Conservation (phyloP, 2,888 invertebrate species). For the Abrostola triplasia region DNA sequence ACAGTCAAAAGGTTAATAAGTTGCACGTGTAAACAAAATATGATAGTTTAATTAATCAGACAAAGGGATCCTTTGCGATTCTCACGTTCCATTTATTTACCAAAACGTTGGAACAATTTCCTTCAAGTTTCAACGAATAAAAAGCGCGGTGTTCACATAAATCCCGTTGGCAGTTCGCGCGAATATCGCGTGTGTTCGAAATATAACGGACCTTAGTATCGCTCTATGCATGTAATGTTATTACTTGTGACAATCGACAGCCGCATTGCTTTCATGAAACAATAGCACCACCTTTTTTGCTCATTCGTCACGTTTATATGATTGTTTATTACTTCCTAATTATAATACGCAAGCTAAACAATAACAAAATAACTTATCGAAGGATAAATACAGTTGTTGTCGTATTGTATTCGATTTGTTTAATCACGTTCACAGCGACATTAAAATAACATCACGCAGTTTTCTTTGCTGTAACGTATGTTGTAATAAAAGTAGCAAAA, state of each 20-base stretch:
- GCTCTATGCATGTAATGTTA: slow-evolving; percentile 52
- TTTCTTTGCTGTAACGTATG: slow-evolving; percentile 49
- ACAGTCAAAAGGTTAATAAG: slow-evolving; percentile 50
- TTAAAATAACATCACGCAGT: slow-evolving; percentile 53
- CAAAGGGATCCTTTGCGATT: slow-evolving; percentile 25
- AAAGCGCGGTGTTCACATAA: slow-evolving; percentile 43
- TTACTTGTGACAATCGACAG: slow-evolving; percentile 45
- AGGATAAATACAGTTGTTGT: slow-evolving; percentile 40
- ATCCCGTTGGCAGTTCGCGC: slow-evolving; percentile 67
- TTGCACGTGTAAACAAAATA: slow-evolving; percentile 38
- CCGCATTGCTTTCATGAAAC: slow-evolving; percentile 57
- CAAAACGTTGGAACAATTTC: slow-evolving; percentile 32
- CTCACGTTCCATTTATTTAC: slow-evolving; percentile 33
- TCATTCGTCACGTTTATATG: slow-evolving; percentile 39
- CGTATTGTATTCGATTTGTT: slow-evolving; percentile 36
- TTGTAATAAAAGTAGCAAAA: slow-evolving; percentile 60
- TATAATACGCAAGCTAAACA: slow-evolving; percentile 43
- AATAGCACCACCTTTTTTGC: slow-evolving; percentile 49
- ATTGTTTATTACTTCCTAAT: slow-evolving; percentile 47
- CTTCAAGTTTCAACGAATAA: slow-evolving; percentile 24
- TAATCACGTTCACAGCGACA: slow-evolving; percentile 51
- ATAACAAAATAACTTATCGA: slow-evolving; percentile 40
- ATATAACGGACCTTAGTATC: slow-evolving; percentile 66
- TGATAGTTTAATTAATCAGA: slow-evolving; percentile 27
- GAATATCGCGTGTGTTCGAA: slow-evolving; percentile 70